Evolutionary conservation across 2,113 vertebrate genomes (phyloP).

Genomic region (Sapajus apella): DNA sequence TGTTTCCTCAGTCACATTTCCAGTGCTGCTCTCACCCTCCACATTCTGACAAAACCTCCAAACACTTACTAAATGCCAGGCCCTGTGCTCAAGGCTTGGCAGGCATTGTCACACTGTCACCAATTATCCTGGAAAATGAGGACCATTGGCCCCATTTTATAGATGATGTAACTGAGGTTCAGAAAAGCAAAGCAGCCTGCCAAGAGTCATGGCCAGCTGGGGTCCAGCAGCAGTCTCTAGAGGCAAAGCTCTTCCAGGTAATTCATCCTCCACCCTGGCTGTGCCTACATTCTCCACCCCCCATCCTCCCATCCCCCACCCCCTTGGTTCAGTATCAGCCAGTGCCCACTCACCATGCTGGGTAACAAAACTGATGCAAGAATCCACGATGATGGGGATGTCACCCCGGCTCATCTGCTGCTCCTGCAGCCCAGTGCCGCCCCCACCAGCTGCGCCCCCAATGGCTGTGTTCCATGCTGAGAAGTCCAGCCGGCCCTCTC

Average conservation of each 20-base stretch:
- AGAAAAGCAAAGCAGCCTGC: constrained; percentile 14
- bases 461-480: constrained; percentile 92
- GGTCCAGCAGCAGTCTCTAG: neutral
- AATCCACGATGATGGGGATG: constrained; percentile 98
- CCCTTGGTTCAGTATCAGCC: neutral
- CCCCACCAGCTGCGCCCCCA: constrained; percentile 90
- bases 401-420: constrained; percentile 96
- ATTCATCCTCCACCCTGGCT: neutral
- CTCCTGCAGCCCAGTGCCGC: constrained; percentile 91
- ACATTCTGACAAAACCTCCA: neutral
- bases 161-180: constrained; percentile 5
- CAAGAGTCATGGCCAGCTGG: neutral
- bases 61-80: neutral
- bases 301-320: neutral
- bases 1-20: neutral
- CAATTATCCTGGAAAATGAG: neutral
- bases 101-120: neutral
- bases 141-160: neutral
- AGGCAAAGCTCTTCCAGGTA: neutral
- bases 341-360: constrained; percentile 91
- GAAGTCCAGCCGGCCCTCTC: constrained; percentile 89
- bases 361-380: constrained; percentile 98
- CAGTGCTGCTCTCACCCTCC: neutral
- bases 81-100: neutral
- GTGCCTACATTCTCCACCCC: neutral